Conservation (phyloP, 2,113 vertebrate species). For the Nansenia antarctica region DNA sequence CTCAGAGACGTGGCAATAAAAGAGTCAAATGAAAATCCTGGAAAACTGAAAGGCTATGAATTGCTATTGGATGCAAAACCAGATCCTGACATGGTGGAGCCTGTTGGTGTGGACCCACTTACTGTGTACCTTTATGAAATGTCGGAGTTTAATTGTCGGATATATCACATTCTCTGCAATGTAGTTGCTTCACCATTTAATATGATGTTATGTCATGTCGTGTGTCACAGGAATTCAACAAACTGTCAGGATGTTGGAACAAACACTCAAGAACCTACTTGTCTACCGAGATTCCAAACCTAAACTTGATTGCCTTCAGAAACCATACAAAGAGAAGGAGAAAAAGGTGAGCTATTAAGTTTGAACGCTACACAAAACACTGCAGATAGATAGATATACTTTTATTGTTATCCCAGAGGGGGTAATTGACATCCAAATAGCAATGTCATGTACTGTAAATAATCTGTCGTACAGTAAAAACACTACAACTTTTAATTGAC, state of each 20-base stretch:
- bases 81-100: conserved; percentile 60
- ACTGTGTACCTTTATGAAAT: background rate
- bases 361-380: background rate
- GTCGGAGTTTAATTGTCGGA: background rate
- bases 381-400: background rate
- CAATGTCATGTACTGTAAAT: too few species aligned
- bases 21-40: conserved; percentile 35
- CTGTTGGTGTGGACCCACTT: conserved; percentile 71
- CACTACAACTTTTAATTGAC: conserved; percentile 19
- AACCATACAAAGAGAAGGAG: conserved; percentile 50
- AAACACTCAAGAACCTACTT: conserved; percentile 73
- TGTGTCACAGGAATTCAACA: conserved; percentile 80
- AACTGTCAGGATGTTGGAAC: conserved; percentile 73
- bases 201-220: background rate
- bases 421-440: too few species aligned
- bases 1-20: conserved; percentile 3
- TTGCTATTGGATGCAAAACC: conserved; percentile 62
- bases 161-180: background rate
- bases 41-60: conserved; percentile 65
- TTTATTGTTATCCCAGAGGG: too few species aligned
- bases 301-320: conserved; percentile 69
- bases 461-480: too few species aligned
- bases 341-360: conserved; percentile 67
- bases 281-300: conserved; percentile 71
- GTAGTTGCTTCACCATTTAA: background rate